Evolutionary conservation across 1,140 invertebrate genomes (phyloP).

Genomic region (Bathynomus jamesi): DNA sequence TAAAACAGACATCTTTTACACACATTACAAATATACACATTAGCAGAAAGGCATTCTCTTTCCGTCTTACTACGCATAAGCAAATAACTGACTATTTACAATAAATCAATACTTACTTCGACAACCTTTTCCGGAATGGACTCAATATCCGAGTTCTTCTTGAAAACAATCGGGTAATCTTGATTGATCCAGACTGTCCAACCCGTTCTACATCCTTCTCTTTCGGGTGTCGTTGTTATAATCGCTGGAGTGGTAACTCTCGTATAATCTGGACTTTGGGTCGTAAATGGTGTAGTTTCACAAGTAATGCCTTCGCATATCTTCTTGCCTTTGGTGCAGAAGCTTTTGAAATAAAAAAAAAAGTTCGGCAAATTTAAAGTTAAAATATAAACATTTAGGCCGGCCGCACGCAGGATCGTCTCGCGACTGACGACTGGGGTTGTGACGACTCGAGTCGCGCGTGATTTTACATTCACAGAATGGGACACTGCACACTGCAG

Average conservation of each 20-base stretch:
- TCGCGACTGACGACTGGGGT: too few species aligned
- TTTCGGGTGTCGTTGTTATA: slow-evolving; percentile 28
- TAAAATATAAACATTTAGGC: too few species aligned
- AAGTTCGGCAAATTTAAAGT: too few species aligned
- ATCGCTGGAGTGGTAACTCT: neutral
- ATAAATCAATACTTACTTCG: slow-evolving; percentile 2
- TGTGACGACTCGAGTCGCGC: too few species aligned
- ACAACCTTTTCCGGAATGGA: slow-evolving; percentile 47
- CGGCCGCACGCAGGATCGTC: too few species aligned
- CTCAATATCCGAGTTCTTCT: slow-evolving; percentile 53
- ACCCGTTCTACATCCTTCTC: slow-evolving; percentile 52
- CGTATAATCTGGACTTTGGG: slow-evolving; percentile 10
- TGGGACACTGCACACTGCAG: too few species aligned
- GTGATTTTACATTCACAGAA: too few species aligned
- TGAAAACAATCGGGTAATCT: slow-evolving; percentile 44
- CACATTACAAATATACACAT: too few species aligned
- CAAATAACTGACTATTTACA: slow-evolving; percentile 1
- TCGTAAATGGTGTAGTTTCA: slow-evolving; percentile 3
- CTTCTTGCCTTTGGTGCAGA: slow-evolving; percentile 58
- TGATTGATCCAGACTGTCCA: slow-evolving; percentile 70
- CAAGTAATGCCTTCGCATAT: slow-evolving; percentile 59
- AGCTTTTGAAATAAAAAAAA: slow-evolving; percentile 41
- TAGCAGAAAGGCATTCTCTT: too few species aligned
- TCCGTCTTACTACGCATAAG: too few species aligned
- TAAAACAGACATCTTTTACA: too few species aligned